These are phyloP conservation scores for Oostethus manadensis DNA, from an alignment of 2,113 vertebrate species.

Conservation along the genomic window DNA sequence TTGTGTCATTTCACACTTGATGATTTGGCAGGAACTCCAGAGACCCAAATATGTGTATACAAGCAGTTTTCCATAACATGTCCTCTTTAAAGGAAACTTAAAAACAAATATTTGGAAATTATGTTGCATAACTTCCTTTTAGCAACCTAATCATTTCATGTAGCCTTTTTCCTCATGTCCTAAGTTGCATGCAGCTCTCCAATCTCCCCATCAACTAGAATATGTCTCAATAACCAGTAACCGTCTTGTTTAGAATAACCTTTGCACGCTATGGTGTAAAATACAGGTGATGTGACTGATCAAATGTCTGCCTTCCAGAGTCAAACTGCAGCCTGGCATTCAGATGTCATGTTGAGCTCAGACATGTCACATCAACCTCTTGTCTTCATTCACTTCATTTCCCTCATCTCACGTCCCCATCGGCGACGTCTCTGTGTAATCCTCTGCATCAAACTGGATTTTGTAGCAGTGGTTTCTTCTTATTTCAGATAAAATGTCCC, in stretches of 20 bases:
- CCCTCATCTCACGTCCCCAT: conserved; percentile 14
- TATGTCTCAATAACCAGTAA: conserved; percentile 9
- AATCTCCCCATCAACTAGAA: conserved; percentile 1
- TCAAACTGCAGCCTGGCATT: conserved; percentile 20
- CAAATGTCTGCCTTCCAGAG: conserved; percentile 31
- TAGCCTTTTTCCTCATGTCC: neutral
- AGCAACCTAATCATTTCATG: too few relatives aligned
- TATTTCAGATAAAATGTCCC: too few relatives aligned
- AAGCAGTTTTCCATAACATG: too few relatives aligned
- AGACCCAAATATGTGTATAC: too few relatives aligned
- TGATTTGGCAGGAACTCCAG: too few relatives aligned
- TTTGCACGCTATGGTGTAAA: conserved; percentile 15
- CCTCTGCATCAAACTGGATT: neutral
- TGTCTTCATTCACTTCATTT: conserved; percentile 8
- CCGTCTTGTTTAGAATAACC: conserved; percentile 20
- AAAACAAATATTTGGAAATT: too few relatives aligned
- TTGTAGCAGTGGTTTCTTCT: too few relatives aligned
- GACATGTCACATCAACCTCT: conserved; percentile 31
- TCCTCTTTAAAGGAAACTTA: too few relatives aligned
- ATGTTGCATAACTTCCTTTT: too few relatives aligned
- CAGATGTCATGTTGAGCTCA: conserved; percentile 28
- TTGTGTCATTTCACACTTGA: too few relatives aligned
- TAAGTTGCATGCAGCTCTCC: neutral
- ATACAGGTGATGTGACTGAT: conserved; percentile 7
- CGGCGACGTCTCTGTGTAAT: conserved; percentile 2